phyloP scores from a whole-genome alignment of 2,888 invertebrate genomes.

The Amphipyra tragopoginis region DNA sequence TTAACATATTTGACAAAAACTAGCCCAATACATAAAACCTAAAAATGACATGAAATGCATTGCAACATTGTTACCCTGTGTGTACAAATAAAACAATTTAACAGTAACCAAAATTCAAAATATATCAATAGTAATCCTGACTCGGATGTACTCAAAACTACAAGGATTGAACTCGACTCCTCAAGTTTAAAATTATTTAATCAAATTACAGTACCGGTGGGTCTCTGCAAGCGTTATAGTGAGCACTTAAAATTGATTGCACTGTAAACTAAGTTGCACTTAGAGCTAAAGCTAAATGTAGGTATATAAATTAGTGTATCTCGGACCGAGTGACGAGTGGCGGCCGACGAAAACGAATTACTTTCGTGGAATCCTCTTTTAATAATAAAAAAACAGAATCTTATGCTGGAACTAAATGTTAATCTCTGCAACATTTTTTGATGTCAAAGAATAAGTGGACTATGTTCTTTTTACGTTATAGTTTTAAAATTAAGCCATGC shows the following conservation, averaged over 20 bases:
- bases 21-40: no score
- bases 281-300: conserved; percentile 34
- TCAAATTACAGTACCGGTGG: conserved; percentile 53
- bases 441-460: not conserved
- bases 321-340: conserved; percentile 28
- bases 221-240: conserved; percentile 39
- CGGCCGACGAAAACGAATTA: conserved; percentile 31
- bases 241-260: conserved; percentile 67
- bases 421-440: conserved; percentile 12
- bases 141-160: conserved; percentile 11
- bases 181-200: conserved; percentile 62
- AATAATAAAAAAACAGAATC: not conserved
- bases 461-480: not conserved
- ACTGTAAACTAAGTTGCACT: conserved; percentile 60
- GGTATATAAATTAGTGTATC: conserved; percentile 50
- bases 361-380: conserved; percentile 7
- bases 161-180: conserved; percentile 50
- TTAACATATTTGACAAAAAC: no score
- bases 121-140: not conserved
- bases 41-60: no score
- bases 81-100: not conserved
- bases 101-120: not conserved
- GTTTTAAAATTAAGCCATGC: not conserved
- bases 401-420: conserved; percentile 14
- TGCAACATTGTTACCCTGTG: no score